Percentiles rank a stretch among this genome's conserved stretches.
These are phyloP conservation scores for Fregata magnificens DNA, from an alignment of 2,113 vertebrate species.

Conservation along the genomic window DNA sequence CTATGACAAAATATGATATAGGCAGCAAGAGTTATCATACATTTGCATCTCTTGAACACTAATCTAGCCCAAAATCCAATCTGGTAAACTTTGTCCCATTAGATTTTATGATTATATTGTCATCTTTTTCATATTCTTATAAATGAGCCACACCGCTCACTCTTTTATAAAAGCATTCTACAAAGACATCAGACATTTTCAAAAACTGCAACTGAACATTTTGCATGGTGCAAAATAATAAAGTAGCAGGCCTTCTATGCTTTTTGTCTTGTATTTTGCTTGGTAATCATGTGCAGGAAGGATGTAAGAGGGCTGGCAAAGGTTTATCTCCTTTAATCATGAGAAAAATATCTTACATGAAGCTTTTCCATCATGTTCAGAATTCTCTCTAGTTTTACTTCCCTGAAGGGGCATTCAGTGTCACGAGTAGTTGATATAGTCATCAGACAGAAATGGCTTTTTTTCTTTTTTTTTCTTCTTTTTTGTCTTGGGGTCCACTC, in stretches of 20 bases:
- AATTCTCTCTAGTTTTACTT: not conserved
- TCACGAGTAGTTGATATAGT: not conserved
- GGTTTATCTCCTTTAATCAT: not conserved
- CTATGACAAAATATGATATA: not conserved
- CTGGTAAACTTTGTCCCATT: not conserved
- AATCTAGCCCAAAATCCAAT: not conserved
- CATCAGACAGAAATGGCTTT: not conserved
- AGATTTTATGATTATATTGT: not conserved
- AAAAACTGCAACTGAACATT: not conserved
- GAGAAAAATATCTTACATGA: not conserved
- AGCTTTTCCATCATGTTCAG: not conserved
- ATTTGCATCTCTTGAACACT: not conserved
- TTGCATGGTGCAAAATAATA: not conserved
- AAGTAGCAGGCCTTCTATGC: not conserved
- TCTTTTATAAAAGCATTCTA: not conserved
- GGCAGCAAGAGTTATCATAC: not conserved
- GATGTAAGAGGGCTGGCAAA: not conserved
- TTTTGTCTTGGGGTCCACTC: not conserved
- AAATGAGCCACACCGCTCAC: rapidly evolving
- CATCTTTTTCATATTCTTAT: not conserved
- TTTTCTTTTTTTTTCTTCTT: not conserved
- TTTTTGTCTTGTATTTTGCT: not conserved
- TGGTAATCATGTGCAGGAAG: not conserved
- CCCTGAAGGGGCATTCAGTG: not conserved
- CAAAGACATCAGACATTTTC: not conserved